These are phyloP conservation scores for Cantharis lateralis DNA, from an alignment of 2,888 invertebrate species.

Conservation along the genomic window DNA sequence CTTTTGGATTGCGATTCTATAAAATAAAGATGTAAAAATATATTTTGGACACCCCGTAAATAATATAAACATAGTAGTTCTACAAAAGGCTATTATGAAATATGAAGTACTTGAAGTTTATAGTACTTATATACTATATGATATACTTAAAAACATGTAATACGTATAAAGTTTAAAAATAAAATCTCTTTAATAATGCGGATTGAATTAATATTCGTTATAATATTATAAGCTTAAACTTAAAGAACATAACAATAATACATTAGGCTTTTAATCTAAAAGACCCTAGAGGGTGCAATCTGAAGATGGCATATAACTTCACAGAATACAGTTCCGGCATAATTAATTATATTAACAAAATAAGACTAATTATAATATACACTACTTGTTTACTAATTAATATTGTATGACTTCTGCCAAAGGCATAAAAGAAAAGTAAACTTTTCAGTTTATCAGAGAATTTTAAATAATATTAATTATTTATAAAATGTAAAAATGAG, in stretches of 20 bases:
- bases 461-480: not conserved
- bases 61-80: too few relatives aligned
- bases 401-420: conserved; percentile 12
- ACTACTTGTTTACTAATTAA: conserved; percentile 10
- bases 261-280: not conserved
- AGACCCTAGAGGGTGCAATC: not conserved
- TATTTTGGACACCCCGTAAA: too few relatives aligned
- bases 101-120: too few relatives aligned
- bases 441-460: not conserved
- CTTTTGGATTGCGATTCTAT: too few relatives aligned
- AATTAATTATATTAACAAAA: conserved; percentile 6
- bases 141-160: too few relatives aligned
- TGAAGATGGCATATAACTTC: conserved; percentile 4
- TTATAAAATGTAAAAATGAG: too few relatives aligned
- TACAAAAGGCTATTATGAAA: too few relatives aligned
- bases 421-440: conserved; percentile 3
- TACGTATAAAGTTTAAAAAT: too few relatives aligned
- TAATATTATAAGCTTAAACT: not conserved
- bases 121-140: too few relatives aligned
- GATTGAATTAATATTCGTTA: not conserved
- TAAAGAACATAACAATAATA: not conserved
- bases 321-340: not conserved
- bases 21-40: too few relatives aligned
- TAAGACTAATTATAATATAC: conserved; percentile 9
- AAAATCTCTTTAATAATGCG: too few relatives aligned